phyloP scores from a whole-genome alignment of 2,113 vertebrate species.

The Lamprologus sp. region DNA sequence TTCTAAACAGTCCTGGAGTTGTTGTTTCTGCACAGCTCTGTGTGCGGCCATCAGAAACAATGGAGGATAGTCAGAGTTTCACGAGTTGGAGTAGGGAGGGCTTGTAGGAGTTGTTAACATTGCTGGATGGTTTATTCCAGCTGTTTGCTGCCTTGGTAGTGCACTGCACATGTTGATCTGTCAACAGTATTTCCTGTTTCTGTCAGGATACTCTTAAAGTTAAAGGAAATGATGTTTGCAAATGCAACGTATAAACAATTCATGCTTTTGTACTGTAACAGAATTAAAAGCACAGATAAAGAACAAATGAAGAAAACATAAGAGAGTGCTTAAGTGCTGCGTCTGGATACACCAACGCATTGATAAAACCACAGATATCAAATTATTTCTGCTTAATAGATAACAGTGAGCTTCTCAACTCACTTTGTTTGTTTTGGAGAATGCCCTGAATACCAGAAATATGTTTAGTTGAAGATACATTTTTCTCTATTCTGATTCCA shows the following conservation, averaged over 20 bases:
- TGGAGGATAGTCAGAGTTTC: not conserved
- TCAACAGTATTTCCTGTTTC: not conserved
- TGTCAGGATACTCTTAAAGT: not conserved
- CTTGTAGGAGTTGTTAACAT: not conserved
- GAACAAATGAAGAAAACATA: not conserved
- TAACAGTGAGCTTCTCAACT: not conserved
- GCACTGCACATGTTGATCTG: not conserved
- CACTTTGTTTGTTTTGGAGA: not conserved
- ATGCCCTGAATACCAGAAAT: not conserved
- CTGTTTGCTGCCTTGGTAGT: not conserved
- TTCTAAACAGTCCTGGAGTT: not conserved
- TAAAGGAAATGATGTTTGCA: too few relatives aligned
- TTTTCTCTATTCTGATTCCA: not conserved
- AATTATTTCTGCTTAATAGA: not conserved
- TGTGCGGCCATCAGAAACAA: not conserved
- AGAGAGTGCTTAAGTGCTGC: not conserved
- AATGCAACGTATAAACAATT: not conserved
- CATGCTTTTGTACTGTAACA: not conserved
- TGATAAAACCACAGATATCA: not conserved
- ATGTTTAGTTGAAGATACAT: not conserved
- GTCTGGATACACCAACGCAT: rapidly evolving
- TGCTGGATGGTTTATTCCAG: not conserved
- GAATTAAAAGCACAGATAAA: not conserved
- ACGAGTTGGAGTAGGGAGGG: not conserved
- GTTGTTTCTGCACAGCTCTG: not conserved